Percentiles rank a stretch among this genome's conserved stretches.
Conservation (phyloP, 2,888 invertebrate species). For the Drosophila anomelani region DNA sequence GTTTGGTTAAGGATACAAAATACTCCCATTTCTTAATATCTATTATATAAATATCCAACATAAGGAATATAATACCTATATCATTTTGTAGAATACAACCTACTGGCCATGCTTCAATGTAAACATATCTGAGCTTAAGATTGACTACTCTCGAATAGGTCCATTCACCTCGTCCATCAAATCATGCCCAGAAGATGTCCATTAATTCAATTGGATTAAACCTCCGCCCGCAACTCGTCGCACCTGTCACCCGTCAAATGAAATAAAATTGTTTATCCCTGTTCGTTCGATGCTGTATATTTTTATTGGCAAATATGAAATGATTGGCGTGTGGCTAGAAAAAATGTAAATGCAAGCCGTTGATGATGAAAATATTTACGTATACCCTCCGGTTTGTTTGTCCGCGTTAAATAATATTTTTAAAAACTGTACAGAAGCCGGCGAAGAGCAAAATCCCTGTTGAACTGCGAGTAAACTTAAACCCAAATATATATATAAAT, state of each 20-base stretch:
- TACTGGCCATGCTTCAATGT: conserved; percentile 29
- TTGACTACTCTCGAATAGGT: conserved; percentile 32
- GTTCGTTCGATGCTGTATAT: conserved; percentile 34
- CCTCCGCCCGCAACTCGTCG: conserved; percentile 3
- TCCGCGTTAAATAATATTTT: conserved; percentile 14
- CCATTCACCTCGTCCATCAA: conserved; percentile 20
- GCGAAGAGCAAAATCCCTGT: conserved; percentile 21
- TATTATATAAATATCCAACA: neutral
- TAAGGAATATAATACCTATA: conserved; percentile 15
- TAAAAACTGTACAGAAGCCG: conserved; percentile 42
- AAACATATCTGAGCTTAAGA: conserved; percentile 48
- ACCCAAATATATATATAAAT: conserved; percentile 24
- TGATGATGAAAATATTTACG: conserved; percentile 28
- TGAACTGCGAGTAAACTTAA: conserved; percentile 41
- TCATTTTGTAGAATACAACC: conserved; percentile 27
- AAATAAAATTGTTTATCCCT: conserved; percentile 54
- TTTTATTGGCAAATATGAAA: conserved; percentile 27
- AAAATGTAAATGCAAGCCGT: conserved; percentile 21
- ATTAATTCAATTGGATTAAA: conserved; percentile 19
- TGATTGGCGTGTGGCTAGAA: conserved; percentile 26
- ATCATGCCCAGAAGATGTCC: conserved; percentile 12
- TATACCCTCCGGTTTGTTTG: conserved; percentile 19
- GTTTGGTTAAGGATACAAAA: conserved; percentile 24
- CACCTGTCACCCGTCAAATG: conserved; percentile 41
- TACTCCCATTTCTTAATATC: conserved; percentile 6